Evolutionary conservation across 2,888 invertebrate species (phyloP).

Genomic region (Acholoe squamosa): DNA sequence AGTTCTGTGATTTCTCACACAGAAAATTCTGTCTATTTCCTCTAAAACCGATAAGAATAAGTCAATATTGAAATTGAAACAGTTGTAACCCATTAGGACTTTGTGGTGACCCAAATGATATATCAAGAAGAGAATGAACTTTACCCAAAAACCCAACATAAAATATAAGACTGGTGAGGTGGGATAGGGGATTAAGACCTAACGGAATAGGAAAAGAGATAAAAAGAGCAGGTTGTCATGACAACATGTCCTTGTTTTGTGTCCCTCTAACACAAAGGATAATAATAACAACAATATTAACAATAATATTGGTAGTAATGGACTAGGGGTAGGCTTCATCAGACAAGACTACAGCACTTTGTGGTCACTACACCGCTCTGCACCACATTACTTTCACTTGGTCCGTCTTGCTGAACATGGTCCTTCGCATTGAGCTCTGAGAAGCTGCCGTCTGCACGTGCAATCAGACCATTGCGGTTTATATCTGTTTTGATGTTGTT

Average conservation of each 20-base stretch:
- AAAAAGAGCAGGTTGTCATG: not conserved
- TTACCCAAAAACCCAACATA: no score
- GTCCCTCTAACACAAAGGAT: not conserved
- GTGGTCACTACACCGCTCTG: conserved; percentile 62
- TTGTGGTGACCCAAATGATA: no score
- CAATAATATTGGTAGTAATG: conserved; percentile 36
- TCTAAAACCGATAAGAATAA: no score
- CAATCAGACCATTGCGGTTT: conserved; percentile 66
- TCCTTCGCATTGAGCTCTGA: conserved; percentile 37
- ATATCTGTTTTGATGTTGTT: conserved; percentile 64
- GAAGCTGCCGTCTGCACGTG: conserved; percentile 38
- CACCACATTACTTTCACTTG: not conserved
- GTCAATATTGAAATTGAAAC: no score
- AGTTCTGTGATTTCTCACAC: no score
- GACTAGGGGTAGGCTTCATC: conserved; percentile 46
- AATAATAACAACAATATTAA: not conserved
- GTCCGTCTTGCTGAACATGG: not conserved
- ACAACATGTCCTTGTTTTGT: not conserved
- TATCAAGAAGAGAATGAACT: no score
- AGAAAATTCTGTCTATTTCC: no score
- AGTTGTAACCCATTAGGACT: no score
- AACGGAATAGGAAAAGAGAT: not conserved
- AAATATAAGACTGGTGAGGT: not conserved
- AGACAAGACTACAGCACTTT: conserved; percentile 64
- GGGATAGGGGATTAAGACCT: not conserved